These are phyloP conservation scores for Acanthurus tractus DNA, from an alignment of 2,797 vertebrate genomes.

Conservation along the genomic window DNA sequence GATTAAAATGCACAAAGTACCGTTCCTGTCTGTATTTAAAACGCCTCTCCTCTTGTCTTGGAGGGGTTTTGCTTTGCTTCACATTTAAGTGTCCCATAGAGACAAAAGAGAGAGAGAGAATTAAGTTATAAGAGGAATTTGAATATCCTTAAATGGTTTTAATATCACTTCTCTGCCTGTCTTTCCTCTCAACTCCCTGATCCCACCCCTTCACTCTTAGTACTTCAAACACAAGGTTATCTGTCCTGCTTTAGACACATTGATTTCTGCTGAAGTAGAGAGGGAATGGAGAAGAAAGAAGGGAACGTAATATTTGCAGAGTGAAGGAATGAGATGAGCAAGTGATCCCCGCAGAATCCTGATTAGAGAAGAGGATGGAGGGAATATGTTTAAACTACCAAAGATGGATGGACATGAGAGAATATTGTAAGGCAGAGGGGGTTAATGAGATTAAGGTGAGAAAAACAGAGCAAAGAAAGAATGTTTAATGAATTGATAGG, in stretches of 20 bases:
- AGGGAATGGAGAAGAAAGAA: conserved; percentile 59
- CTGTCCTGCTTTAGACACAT: conserved; percentile 79
- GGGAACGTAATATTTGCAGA: conserved; percentile 76
- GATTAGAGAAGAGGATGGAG: conserved; percentile 70
- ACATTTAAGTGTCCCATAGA: conserved; percentile 63
- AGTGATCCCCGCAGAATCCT: conserved; percentile 74
- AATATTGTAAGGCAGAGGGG: conserved; percentile 36
- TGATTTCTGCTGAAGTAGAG: conserved; percentile 73
- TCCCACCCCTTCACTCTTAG: conserved; percentile 59
- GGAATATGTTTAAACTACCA: conserved; percentile 59
- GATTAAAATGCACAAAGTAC: conserved; percentile 11
- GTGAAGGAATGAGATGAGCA: conserved; percentile 63
- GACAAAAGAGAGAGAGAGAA: conserved; percentile 32
- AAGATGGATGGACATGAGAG: conserved; percentile 42
- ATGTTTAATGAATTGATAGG: conserved; percentile 69
- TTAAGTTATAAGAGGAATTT: conserved; percentile 66
- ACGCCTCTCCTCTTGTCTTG: conserved; percentile 29
- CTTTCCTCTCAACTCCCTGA: conserved; percentile 30
- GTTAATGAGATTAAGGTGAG: conserved; percentile 70
- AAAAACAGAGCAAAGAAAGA: conserved; percentile 64
- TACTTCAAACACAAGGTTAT: conserved; percentile 84
- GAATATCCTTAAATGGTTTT: conserved; percentile 77
- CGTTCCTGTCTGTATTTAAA: conserved; percentile 31
- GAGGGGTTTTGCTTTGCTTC: conserved; percentile 50
- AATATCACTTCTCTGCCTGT: conserved; percentile 60